Conservation (phyloP, 2,113 vertebrate species). For the human (Homo sapiens) region GRCh38 chr7:16533501-16534000, state of each 20-base stretch:
- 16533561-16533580: background rate
- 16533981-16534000: slow-evolving; percentile 1
- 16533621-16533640: background rate
- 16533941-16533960: background rate
- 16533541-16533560: background rate
- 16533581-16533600: background rate
- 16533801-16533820: background rate
- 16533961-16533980: slow-evolving; percentile 12
- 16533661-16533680: background rate
- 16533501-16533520: background rate
- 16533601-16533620: background rate
- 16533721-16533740: background rate
- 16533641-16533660: background rate
- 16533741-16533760: background rate
- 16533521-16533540: background rate
- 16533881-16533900: background rate
- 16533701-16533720: background rate
- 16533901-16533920: background rate
- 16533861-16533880: background rate
- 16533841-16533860: background rate
- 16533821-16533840: background rate
- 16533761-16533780: background rate
- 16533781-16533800: background rate
- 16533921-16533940: background rate
- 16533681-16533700: background rate